phyloP scores from a whole-genome alignment of 2,797 vertebrate species.

The Betta splendens region DNA sequence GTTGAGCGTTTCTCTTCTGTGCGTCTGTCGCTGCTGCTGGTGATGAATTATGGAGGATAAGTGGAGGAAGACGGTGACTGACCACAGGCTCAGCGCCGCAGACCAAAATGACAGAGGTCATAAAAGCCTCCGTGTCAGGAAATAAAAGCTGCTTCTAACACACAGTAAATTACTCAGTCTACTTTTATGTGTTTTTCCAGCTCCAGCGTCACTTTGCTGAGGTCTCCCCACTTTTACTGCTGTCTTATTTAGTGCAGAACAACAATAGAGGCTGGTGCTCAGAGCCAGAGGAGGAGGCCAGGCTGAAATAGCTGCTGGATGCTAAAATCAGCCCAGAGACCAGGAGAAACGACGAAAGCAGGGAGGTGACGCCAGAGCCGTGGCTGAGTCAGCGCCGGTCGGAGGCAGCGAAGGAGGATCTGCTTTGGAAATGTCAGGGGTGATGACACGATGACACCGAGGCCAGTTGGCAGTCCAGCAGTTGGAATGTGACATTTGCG shows the following conservation, averaged over 20 bases:
- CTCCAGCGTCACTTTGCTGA: constrained; percentile 46
- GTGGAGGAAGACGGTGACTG: constrained; percentile 67
- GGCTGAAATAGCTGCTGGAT: not conserved
- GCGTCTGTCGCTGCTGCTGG: too few relatives aligned
- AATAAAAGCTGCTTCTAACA: constrained; percentile 54
- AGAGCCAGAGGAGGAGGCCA: not conserved
- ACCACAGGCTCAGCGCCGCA: constrained; percentile 72
- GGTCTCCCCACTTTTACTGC: constrained; percentile 23
- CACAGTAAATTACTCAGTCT: constrained; percentile 44
- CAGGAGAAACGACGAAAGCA: too few relatives aligned
- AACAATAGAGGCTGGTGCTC: constrained; percentile 16
- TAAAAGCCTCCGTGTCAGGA: constrained; percentile 74
- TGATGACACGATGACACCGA: not conserved
- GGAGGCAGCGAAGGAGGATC: not conserved
- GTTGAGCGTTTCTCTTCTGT: too few relatives aligned
- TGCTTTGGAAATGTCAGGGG: not conserved
- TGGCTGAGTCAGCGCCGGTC: not conserved
- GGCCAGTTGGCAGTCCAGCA: too few relatives aligned
- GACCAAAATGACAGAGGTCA: constrained; percentile 80
- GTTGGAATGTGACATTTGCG: too few relatives aligned
- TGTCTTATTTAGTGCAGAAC: not conserved
- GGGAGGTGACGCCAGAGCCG: constrained; percentile 5
- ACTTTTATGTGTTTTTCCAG: constrained; percentile 59
- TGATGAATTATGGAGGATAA: constrained; percentile 63
- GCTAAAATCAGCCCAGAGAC: not conserved